Evolutionary conservation across 1,140 invertebrate genomes (phyloP), one percentile per base, ranked within the genome.

Genomic region (Scylla paramamosain): DNA sequence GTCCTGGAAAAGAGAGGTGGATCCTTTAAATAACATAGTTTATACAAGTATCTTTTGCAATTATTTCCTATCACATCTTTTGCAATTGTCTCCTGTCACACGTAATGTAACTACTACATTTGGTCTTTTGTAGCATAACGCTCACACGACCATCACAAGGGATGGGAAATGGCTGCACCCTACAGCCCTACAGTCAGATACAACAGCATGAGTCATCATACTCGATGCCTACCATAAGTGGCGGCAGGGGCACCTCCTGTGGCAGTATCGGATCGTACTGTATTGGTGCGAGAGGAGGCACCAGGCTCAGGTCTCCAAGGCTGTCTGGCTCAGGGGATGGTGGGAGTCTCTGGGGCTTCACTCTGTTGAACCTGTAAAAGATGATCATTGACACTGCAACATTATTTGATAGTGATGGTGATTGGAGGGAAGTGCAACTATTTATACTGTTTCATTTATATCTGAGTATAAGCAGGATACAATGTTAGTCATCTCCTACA

Each of bases 261-360:
- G 91, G 94, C 32, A 95, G 91, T 16, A 95, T 93, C 3, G 94
- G 94, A 52, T 95, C 94, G 28, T 95, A 95, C 7, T 95, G 94
- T 32, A 95, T 95, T 14, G 94, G 94, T 32, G 91, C 12, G 20
- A 95, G 29, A 0, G 94, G 91, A n/a, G 91, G 59, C 8, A 95
- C 20, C 6, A 82, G 48, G 39, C 84, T 77, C 1, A 92, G 29
- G 7, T 92, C 91, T 28, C n/a, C 46, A 0, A 88, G 32, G 20
- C 82, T 89, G 20, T 95, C 91, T 77, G 25, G 32, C 14, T 95
- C 94, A 88, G 77, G 77, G n/a, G 83, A 77, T 10, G 46, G 67
- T 20, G 46, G 87, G 0, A 67, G 25, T 46, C 94, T 59, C 20
- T 77, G 84, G 6, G 48, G 48, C 39, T 82, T 95, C 28, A 77